Evolutionary conservation across 2,888 invertebrate species (phyloP).

Genomic region (Biston stratarius): DNA sequence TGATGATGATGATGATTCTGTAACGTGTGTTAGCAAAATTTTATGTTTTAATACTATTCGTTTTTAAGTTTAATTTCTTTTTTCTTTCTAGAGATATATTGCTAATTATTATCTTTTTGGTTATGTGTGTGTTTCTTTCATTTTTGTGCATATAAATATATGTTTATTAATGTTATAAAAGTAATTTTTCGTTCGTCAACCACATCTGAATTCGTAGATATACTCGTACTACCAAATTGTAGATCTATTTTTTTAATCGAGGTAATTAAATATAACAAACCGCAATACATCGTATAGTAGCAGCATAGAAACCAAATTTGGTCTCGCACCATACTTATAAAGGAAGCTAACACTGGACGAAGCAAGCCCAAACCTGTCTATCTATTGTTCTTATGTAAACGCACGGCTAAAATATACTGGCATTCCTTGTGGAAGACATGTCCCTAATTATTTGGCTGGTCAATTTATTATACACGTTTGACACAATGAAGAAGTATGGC

Average conservation of each 20-base stretch:
- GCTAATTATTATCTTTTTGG: too few species aligned
- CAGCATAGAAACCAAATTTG: slow-evolving; percentile 53
- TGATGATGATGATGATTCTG: too few species aligned
- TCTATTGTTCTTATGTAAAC: slow-evolving; percentile 65
- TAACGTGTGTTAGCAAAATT: too few species aligned
- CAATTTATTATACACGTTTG: slow-evolving; percentile 26
- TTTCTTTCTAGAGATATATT: too few species aligned
- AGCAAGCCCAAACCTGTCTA: slow-evolving; percentile 52
- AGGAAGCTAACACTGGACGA: slow-evolving; percentile 62
- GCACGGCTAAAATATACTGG: slow-evolving; percentile 47
- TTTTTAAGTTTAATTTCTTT: too few species aligned
- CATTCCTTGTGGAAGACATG: slow-evolving; percentile 28
- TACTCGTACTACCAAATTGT: not conserved
- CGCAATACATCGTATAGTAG: slow-evolving; percentile 55
- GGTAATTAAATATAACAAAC: slow-evolving; percentile 49
- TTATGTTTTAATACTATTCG: too few species aligned
- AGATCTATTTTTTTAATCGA: not conserved
- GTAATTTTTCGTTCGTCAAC: too few species aligned
- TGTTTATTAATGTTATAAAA: too few species aligned
- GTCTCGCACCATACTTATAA: slow-evolving; percentile 54
- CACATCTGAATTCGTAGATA: too few species aligned
- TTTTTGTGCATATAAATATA: too few species aligned
- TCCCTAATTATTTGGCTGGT: slow-evolving; percentile 28
- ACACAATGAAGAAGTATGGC: slow-evolving; percentile 11
- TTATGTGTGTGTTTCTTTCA: too few species aligned